Evolutionary conservation across 2,113 vertebrate species (phyloP).

Genomic region (Talpa occidentalis): DNA sequence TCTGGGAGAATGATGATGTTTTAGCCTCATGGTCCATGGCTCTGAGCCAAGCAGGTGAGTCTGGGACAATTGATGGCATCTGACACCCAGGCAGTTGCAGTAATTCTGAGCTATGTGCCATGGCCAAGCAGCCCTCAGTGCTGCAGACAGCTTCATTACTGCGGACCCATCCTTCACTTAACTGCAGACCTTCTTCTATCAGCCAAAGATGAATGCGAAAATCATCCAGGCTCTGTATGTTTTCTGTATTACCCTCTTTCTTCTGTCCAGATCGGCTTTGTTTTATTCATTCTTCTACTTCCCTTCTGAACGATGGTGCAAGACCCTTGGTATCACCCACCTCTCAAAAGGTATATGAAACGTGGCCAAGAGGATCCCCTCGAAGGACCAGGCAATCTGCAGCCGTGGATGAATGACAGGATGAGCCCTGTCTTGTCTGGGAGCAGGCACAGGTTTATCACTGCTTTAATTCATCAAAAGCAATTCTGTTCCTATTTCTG

Average conservation of each 20-base stretch:
- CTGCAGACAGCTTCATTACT: conserved; percentile 86
- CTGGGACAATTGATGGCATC: conserved; percentile 82
- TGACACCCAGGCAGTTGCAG: conserved; percentile 71
- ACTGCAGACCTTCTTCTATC: conserved; percentile 75
- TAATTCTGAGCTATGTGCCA: conserved; percentile 82
- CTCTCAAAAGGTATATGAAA: neutral
- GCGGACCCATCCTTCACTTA: conserved; percentile 80
- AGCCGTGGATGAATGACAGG: neutral
- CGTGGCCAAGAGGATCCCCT: neutral
- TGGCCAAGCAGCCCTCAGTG: conserved; percentile 73
- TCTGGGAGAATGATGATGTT: conserved; percentile 80
- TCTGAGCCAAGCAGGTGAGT: conserved; percentile 69
- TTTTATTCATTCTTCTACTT: conserved; percentile 49
- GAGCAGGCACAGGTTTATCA: neutral
- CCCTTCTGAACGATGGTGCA: neutral
- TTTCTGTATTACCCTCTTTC: conserved; percentile 72
- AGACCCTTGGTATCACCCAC: neutral
- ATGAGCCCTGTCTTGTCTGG: neutral
- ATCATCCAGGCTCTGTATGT: conserved; percentile 61
- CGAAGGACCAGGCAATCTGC: neutral
- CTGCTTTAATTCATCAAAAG: conserved; percentile 23
- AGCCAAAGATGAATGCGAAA: conserved; percentile 78
- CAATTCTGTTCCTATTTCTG: neutral
- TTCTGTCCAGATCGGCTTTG: conserved; percentile 68
- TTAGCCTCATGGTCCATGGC: conserved; percentile 48